Conservation (phyloP, 2,888 invertebrate genomes). For the Phlogophora meticulosa region DNA sequence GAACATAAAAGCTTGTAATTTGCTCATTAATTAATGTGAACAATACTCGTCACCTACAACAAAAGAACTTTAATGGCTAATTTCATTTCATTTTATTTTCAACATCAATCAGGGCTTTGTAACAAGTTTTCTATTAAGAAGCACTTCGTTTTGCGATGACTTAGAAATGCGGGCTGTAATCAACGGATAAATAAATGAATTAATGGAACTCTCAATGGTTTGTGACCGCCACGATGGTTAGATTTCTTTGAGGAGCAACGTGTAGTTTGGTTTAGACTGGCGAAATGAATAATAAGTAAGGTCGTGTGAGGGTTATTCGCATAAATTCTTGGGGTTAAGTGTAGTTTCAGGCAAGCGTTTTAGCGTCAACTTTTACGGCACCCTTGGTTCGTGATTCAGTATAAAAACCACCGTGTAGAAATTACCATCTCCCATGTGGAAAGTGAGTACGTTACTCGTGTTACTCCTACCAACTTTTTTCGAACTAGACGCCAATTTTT, state of each 20-base stretch:
- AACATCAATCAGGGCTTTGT: conserved; percentile 62
- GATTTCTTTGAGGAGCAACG: not conserved
- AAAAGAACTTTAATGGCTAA: conserved; percentile 48
- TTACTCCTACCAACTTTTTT: no score
- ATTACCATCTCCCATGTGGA: not conserved
- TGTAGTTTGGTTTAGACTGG: no score
- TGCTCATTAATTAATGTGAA: conserved; percentile 42
- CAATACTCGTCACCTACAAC: conserved; percentile 39
- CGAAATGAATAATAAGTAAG: not conserved
- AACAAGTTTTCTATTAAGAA: conserved; percentile 71
- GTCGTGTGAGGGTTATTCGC: not conserved
- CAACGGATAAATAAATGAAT: conserved; percentile 34
- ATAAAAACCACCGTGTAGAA: not conserved
- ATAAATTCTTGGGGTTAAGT: not conserved
- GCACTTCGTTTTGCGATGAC: conserved; percentile 61
- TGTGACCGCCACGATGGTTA: not conserved
- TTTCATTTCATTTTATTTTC: conserved; percentile 62
- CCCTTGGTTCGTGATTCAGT: conserved; percentile 9
- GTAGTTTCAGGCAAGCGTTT: conserved; percentile 3
- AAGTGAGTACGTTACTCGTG: no score
- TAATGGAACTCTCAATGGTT: conserved; percentile 21
- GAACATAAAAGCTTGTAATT: conserved; percentile 39
- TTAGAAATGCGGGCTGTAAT: conserved; percentile 39
- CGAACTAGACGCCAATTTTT: no score
- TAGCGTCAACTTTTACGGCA: not conserved